These are phyloP conservation scores for Hirtodrosophila confusa DNA, from an alignment of 2,888 invertebrate species.

Conservation along the genomic window DNA sequence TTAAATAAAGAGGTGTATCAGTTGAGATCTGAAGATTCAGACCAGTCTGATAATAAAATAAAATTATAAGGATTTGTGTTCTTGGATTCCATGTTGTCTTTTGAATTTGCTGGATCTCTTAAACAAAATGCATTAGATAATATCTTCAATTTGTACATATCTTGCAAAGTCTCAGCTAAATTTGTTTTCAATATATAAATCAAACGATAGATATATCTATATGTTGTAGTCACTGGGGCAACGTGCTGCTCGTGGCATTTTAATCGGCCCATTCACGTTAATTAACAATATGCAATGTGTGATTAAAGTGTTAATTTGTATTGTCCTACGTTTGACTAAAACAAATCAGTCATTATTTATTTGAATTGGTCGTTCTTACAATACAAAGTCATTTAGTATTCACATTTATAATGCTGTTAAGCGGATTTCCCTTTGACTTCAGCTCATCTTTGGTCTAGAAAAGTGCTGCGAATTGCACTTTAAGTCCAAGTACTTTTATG, in stretches of 20 bases:
- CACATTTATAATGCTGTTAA: no score
- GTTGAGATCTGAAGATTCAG: no score
- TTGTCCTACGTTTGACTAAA: slow-evolving; percentile 15
- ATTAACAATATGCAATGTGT: slow-evolving; percentile 21
- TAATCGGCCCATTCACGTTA: slow-evolving; percentile 36
- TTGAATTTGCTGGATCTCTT: no score
- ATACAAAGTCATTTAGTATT: no score
- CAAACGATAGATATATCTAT: slow-evolving; percentile 23
- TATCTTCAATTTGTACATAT: neutral
- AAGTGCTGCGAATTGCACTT: no score
- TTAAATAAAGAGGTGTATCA: no score
- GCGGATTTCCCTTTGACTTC: neutral
- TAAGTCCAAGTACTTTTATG: no score
- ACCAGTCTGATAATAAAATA: no score
- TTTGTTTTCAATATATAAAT: slow-evolving; percentile 37
- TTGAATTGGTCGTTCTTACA: slow-evolving; percentile 2
- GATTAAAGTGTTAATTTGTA: slow-evolving; percentile 27
- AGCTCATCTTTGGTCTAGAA: no score
- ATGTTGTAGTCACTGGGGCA: slow-evolving; percentile 17
- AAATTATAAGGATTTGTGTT: no score
- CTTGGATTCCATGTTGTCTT: slow-evolving; percentile 3
- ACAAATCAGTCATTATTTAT: slow-evolving; percentile 13
- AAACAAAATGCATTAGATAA: neutral
- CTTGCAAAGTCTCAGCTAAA: neutral
- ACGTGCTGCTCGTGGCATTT: slow-evolving; percentile 62